These are phyloP conservation scores for Lacanobia oleracea DNA, from an alignment of 2,888 invertebrate genomes.

Conservation along the genomic window DNA sequence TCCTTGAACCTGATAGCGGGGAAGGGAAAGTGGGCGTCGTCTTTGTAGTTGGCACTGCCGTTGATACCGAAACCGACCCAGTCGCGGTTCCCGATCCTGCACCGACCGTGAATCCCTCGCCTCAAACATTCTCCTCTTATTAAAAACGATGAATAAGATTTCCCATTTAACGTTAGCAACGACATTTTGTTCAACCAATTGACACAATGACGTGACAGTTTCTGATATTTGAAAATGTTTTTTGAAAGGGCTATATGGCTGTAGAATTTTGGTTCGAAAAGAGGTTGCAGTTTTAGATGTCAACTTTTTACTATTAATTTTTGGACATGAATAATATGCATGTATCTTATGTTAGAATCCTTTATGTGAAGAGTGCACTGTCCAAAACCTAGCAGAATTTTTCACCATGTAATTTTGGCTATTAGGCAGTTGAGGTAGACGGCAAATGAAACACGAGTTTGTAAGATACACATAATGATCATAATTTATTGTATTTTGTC, in stretches of 20 bases:
- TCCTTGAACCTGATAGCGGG: conserved; percentile 92
- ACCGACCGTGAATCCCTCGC: conserved; percentile 72
- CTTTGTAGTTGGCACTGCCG: conserved; percentile 90
- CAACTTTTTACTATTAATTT: conserved; percentile 2
- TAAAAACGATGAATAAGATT: conserved; percentile 54
- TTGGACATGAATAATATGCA: too few species aligned
- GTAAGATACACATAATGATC: too few species aligned
- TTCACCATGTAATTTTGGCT: too few species aligned
- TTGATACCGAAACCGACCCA: conserved; percentile 92
- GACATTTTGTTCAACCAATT: conserved; percentile 48
- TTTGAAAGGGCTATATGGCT: conserved; percentile 27
- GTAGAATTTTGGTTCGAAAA: not conserved
- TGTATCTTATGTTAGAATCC: too few species aligned
- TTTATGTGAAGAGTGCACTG: too few species aligned
- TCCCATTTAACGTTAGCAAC: conserved; percentile 60
- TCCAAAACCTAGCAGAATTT: too few species aligned
- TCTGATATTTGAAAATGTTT: conserved; percentile 38
- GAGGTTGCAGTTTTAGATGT: not conserved
- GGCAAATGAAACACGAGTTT: too few species aligned
- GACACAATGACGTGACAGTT: conserved; percentile 35
- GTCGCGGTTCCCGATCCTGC: conserved; percentile 91
- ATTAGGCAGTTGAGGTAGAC: too few species aligned
- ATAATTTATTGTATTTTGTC: too few species aligned
- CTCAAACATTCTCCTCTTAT: conserved; percentile 51
- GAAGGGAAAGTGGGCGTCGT: conserved; percentile 90